Conservation (phyloP, 2,113 vertebrate species). For the Zosterops borbonicus region DNA sequence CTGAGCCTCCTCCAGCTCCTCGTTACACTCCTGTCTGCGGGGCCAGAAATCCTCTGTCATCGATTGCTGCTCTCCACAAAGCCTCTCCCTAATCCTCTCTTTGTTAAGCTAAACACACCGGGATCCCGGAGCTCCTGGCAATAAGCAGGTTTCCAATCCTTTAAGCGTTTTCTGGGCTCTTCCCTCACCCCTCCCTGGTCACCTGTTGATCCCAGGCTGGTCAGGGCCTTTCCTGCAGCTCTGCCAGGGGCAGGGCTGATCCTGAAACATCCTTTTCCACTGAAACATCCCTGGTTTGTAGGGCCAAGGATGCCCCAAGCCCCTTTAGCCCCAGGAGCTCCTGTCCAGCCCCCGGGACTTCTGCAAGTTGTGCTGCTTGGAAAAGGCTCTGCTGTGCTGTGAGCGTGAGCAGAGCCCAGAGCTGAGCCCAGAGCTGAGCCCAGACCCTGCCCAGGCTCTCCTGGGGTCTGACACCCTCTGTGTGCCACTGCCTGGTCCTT, state of each 20-base stretch:
- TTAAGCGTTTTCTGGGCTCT: not conserved
- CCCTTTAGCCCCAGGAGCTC: not conserved
- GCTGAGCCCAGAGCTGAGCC: not conserved
- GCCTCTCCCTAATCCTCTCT: not conserved
- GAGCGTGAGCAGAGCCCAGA: not conserved
- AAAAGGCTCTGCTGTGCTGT: not conserved
- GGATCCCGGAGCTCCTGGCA: not conserved
- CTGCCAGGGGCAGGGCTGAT: not conserved
- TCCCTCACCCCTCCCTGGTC: not conserved
- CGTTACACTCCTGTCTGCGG: not conserved
- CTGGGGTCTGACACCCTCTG: not conserved
- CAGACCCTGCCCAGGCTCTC: not conserved
- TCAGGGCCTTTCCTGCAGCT: not conserved
- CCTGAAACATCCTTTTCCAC: not conserved
- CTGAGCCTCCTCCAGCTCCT: not conserved
- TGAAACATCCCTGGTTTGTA: rapidly evolving
- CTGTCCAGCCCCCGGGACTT: rapidly evolving
- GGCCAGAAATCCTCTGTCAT: not conserved
- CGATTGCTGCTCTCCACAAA: not conserved
- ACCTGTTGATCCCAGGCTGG: not conserved
- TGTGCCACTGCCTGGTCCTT: rapidly evolving
- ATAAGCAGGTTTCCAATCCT: not conserved
- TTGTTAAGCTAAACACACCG: not conserved
- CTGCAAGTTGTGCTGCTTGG: not conserved
- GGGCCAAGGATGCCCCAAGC: not conserved